Conservation (phyloP, 2,113 vertebrate species). For the Aspidoscelis tigris region DNA sequence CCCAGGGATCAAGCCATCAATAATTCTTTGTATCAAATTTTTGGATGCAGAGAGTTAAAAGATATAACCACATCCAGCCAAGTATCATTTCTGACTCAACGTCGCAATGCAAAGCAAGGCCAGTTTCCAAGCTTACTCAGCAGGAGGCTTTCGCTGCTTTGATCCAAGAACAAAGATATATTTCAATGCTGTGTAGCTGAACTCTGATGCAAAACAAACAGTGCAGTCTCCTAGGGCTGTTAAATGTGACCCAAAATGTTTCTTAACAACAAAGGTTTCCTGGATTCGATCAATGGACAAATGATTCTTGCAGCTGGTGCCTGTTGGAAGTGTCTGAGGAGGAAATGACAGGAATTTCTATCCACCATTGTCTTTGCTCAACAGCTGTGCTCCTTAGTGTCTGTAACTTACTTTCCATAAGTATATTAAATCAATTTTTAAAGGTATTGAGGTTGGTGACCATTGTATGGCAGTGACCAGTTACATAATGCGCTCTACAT, state of each 20-base stretch:
- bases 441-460: no score
- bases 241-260: background rate
- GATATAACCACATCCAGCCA: conserved; percentile 1
- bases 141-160: conserved; percentile 3
- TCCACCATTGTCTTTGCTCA: no score
- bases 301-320: no score
- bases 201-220: conserved; percentile 12
- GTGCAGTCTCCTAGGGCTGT: background rate
- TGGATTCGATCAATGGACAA: no score
- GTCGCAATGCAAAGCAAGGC: background rate
- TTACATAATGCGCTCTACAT: no score
- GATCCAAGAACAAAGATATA: conserved; percentile 8
- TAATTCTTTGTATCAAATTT: conserved; percentile 16
- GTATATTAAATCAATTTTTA: no score
- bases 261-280: background rate
- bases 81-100: background rate
- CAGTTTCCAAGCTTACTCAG: background rate
- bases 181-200: background rate
- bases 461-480: no score
- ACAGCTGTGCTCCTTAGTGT: no score
- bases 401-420: no score
- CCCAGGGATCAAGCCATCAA: conserved; percentile 4
- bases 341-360: no score
- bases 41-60: background rate
- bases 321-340: no score